Conservation (phyloP, 2,888 invertebrate species). For the Eilema caniola region DNA sequence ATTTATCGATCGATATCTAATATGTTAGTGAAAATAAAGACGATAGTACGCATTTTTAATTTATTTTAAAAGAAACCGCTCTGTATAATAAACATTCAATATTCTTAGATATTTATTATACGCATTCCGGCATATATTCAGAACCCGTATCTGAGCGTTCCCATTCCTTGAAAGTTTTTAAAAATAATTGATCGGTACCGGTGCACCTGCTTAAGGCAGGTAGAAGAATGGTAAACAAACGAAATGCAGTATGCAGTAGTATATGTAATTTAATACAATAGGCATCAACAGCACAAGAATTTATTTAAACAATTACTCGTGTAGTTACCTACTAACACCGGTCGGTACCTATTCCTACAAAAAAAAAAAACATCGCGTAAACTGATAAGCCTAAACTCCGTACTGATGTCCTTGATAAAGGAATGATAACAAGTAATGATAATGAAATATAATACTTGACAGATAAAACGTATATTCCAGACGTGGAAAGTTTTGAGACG, state of each 20-base stretch:
- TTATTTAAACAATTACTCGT: not conserved
- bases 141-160: not conserved
- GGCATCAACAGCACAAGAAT: not conserved
- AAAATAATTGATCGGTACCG: not conserved
- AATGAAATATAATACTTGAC: slow-evolving; percentile 50
- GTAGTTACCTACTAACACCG: not conserved
- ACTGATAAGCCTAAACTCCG: slow-evolving; percentile 58
- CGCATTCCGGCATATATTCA: not conserved
- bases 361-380: slow-evolving; percentile 33
- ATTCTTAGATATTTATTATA: not conserved
- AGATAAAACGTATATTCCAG: slow-evolving; percentile 44
- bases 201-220: not conserved
- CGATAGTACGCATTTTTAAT: not conserved
- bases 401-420: slow-evolving; percentile 65
- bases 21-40: not conserved
- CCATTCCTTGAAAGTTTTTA: not conserved
- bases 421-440: slow-evolving; percentile 57
- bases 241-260: not conserved
- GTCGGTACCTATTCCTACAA: not conserved
- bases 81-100: not conserved
- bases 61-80: not conserved
- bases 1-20: slow-evolving; percentile 32
- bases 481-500: slow-evolving; percentile 43
- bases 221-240: not conserved
- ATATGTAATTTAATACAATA: no score